Evolutionary conservation across 1,140 invertebrate species (phyloP).

Genomic region (Tetragonula clypearis): DNA sequence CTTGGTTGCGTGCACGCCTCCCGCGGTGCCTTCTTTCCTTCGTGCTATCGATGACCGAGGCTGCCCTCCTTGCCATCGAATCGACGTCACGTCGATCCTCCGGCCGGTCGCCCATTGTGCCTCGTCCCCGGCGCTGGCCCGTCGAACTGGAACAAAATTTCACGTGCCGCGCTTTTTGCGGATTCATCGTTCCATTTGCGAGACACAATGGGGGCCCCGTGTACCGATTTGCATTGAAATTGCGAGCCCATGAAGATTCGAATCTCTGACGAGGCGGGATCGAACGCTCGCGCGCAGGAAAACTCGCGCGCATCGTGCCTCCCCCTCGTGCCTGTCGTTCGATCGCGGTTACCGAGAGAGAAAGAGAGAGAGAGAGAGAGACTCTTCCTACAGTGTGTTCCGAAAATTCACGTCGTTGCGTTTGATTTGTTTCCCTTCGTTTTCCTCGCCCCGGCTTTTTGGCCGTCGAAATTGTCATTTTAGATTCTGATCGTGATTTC

Average conservation of each 20-base stretch:
- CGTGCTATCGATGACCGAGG: constrained; percentile 62
- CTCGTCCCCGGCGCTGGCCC: not conserved
- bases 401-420: not conserved
- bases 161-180: constrained; percentile 41
- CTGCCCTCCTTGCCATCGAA: constrained; percentile 3
- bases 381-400: not conserved
- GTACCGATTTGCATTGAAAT: constrained; percentile 60
- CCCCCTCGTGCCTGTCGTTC: not conserved
- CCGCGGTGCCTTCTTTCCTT: constrained; percentile 64
- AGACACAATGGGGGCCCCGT: constrained; percentile 31
- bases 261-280: constrained; percentile 23
- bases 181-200: constrained; percentile 56
- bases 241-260: constrained; percentile 37
- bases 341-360: not conserved
- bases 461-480: not conserved
- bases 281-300: not conserved
- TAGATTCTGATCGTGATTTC: not conserved
- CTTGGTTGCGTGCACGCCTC: constrained; percentile 69
- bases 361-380: too few species aligned
- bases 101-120: constrained; percentile 20
- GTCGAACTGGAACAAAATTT: constrained; percentile 57
- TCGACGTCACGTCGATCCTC: constrained; percentile 52
- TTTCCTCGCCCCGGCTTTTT: not conserved
- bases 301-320: not conserved
- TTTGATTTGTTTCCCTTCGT: not conserved